Percentiles rank a stretch among this genome's conserved stretches.
phyloP scores from a whole-genome alignment of 1,140 invertebrate species.

The Drosophila yakuba region DNA sequence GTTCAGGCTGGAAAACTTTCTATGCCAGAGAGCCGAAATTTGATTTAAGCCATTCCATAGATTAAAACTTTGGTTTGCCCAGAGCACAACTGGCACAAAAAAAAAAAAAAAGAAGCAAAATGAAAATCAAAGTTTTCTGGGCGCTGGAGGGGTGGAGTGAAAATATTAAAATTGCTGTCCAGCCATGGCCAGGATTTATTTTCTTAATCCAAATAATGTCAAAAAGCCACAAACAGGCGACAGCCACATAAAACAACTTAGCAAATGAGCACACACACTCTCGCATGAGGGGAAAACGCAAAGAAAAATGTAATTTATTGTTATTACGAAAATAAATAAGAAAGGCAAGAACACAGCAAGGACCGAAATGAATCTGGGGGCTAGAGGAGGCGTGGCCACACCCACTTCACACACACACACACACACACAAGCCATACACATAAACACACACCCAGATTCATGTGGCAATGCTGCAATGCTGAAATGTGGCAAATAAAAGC shows the following conservation, averaged over 20 bases:
- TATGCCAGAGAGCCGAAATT: slow-evolving; percentile 16
- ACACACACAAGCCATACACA: slow-evolving; percentile 4
- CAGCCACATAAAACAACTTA: slow-evolving; percentile 80
- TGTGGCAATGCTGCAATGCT: slow-evolving; percentile 47
- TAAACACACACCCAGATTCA: not conserved
- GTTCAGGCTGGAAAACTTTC: slow-evolving; percentile 18
- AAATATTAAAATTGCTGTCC: slow-evolving; percentile 71
- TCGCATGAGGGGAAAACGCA: slow-evolving; percentile 33
- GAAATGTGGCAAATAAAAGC: slow-evolving; percentile 77
- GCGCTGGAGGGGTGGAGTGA: not conserved
- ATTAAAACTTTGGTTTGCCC: slow-evolving; percentile 33
- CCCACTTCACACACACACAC: slow-evolving; percentile 31
- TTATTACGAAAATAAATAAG: slow-evolving; percentile 83
- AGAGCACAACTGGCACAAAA: not conserved
- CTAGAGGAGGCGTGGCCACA: slow-evolving; percentile 32
- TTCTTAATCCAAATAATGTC: slow-evolving; percentile 82
- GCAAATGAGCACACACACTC: slow-evolving; percentile 66
- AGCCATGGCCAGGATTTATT: slow-evolving; percentile 66
- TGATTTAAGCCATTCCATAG: slow-evolving; percentile 38
- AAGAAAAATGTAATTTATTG: slow-evolving; percentile 83
- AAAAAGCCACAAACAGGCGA: slow-evolving; percentile 82
- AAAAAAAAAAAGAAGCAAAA: not conserved
- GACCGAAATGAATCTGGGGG: slow-evolving; percentile 32
- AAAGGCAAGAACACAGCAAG: slow-evolving; percentile 46
- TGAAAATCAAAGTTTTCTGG: slow-evolving; percentile 39